Evolutionary conservation across 2,888 invertebrate genomes (phyloP).

Genomic region (Petrolisthes cinctipes): DNA sequence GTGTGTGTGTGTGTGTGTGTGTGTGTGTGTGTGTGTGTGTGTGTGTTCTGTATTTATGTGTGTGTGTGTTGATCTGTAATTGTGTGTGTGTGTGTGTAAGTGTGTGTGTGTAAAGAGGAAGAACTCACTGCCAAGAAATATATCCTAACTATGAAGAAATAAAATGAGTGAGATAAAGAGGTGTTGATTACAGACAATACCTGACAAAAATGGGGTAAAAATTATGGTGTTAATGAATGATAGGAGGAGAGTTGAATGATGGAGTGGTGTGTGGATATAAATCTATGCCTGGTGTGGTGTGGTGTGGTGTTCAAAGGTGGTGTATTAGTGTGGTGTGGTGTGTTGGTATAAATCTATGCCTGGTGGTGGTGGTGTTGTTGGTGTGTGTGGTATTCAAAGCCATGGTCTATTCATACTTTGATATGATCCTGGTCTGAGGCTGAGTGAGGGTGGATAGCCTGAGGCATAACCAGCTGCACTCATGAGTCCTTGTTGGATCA

Average conservation of each 20-base stretch:
- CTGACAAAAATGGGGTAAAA: too few species aligned
- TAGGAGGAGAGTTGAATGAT: not conserved
- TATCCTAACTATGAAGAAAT: too few species aligned
- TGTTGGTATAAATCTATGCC: conserved; percentile 22
- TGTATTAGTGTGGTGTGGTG: conserved; percentile 21
- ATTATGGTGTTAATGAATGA: too few species aligned
- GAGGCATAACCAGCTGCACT: conserved; percentile 73
- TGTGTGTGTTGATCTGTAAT: not conserved
- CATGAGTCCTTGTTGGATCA: conserved; percentile 72
- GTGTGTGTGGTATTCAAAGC: conserved; percentile 56
- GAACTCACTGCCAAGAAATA: too few species aligned
- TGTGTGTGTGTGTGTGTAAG: not conserved
- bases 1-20: conserved; percentile 5
- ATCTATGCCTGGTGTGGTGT: not conserved
- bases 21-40: not conserved
- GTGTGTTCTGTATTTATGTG: too few species aligned
- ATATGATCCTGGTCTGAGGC: conserved; percentile 72
- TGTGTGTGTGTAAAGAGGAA: not conserved
- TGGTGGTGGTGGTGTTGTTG: conserved; percentile 11
- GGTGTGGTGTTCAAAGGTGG: not conserved
- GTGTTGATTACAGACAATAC: too few species aligned
- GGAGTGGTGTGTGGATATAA: not conserved
- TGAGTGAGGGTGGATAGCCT: conserved; percentile 75
- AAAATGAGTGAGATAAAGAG: too few species aligned
- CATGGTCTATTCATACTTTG: conserved; percentile 65